Conservation (phyloP, 2,797 vertebrate genomes). For the Hyperoplus lanceolatus region DNA sequence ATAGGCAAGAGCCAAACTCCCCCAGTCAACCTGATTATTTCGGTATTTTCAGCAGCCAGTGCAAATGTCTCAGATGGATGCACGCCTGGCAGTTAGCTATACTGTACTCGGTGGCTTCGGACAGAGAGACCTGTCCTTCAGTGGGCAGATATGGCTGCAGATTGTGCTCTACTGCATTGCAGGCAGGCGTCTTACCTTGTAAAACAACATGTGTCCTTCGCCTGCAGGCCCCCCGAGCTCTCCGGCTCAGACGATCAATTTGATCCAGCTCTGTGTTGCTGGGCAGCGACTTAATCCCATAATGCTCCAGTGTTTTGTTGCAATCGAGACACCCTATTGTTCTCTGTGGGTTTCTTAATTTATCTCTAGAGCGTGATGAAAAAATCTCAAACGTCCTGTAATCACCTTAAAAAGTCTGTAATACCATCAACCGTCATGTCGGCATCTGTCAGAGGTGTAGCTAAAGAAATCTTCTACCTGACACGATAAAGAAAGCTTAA, state of each 20-base stretch:
- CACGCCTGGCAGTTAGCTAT: conserved; percentile 38
- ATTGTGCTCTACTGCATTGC: conserved; percentile 77
- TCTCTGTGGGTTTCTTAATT: conserved; percentile 49
- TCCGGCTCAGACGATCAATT: conserved; percentile 78
- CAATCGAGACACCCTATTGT: conserved; percentile 51
- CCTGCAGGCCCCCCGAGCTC: conserved; percentile 60
- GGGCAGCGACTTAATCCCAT: conserved; percentile 74
- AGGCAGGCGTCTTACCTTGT: conserved; percentile 75
- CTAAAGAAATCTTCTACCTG: conserved; percentile 13
- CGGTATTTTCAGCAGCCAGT: conserved; percentile 30
- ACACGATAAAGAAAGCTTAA: conserved; percentile 26
- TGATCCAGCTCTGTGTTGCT: conserved; percentile 70
- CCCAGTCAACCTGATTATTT: conserved; percentile 43
- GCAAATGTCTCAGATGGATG: conserved; percentile 63
- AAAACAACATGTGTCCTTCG: conserved; percentile 74
- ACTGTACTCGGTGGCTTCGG: conserved; percentile 23
- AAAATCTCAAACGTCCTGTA: conserved; percentile 28
- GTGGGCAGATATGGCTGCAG: conserved; percentile 59
- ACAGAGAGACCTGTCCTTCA: conserved; percentile 58
- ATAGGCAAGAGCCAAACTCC: conserved; percentile 19
- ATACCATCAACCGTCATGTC: conserved; percentile 43
- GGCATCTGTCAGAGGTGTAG: conserved; percentile 25
- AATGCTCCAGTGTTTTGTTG: conserved; percentile 64
- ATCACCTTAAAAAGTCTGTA: conserved; percentile 41
- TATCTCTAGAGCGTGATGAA: conserved; percentile 32